These are phyloP conservation scores for Leucozona laternaria DNA, from an alignment of 2,888 invertebrate genomes.

Conservation along the genomic window DNA sequence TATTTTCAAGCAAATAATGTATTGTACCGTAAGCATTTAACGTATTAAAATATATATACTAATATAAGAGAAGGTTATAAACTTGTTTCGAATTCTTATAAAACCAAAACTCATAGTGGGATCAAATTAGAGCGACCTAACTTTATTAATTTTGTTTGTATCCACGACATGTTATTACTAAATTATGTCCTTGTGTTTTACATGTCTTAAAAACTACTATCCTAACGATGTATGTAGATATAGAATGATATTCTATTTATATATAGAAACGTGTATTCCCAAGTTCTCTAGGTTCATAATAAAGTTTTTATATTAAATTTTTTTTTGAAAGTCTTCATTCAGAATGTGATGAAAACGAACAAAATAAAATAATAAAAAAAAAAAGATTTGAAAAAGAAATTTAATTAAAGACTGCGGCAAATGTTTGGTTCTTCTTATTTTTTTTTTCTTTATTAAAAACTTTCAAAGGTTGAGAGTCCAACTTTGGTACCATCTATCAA, in stretches of 20 bases:
- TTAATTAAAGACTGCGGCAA: slow-evolving; percentile 45
- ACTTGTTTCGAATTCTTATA: no score
- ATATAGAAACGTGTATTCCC: background rate
- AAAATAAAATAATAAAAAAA: slow-evolving; percentile 9
- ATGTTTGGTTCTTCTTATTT: slow-evolving; percentile 6
- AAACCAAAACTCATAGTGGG: background rate
- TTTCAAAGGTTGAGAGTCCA: slow-evolving; percentile 31
- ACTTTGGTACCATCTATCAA: slow-evolving; percentile 54
- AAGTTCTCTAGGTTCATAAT: slow-evolving; percentile 31
- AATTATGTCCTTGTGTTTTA: background rate
- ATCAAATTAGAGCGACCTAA: background rate
- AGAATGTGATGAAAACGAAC: slow-evolving; percentile 18
- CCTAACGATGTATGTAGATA: background rate
- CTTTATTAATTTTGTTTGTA: slow-evolving; percentile 1
- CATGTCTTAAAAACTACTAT: background rate
- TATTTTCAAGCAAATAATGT: no score
- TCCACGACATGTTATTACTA: background rate
- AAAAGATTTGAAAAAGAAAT: slow-evolving; percentile 26
- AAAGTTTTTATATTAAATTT: slow-evolving; percentile 41
- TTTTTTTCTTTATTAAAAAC: slow-evolving; percentile 29
- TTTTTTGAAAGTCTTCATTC: slow-evolving; percentile 32
- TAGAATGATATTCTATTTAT: background rate
- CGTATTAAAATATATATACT: no score
- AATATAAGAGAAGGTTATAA: no score
- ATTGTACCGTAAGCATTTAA: no score